Percentiles rank a stretch among this genome's conserved stretches.
Evolutionary conservation across 2,888 invertebrate genomes (phyloP).

Genomic region (Schizaphis graminum): DNA sequence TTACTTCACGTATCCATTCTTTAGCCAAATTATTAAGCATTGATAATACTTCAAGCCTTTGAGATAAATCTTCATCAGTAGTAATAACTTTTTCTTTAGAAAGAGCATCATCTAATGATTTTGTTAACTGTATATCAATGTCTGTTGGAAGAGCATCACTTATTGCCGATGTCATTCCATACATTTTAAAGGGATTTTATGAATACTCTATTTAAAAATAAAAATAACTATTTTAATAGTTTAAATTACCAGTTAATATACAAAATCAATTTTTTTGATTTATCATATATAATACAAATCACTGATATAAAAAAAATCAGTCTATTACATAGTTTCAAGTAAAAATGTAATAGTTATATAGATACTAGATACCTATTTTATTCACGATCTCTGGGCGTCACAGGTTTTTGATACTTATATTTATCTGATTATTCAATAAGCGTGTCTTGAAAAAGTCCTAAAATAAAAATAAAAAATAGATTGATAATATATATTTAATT

Average conservation of each 20-base stretch:
- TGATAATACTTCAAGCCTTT: slow-evolving; percentile 75
- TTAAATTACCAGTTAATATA: not conserved
- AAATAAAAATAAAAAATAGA: slow-evolving; percentile 33
- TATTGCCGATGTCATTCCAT: slow-evolving; percentile 95
- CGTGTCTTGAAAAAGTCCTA: slow-evolving; percentile 50
- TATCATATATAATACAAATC: not conserved
- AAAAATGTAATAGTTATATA: slow-evolving; percentile 47
- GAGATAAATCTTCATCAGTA: slow-evolving; percentile 80
- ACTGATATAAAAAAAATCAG: not conserved
- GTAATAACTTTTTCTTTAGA: slow-evolving; percentile 91
- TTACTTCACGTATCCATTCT: slow-evolving; percentile 93
- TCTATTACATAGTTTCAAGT: not conserved
- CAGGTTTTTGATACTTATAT: slow-evolving; percentile 20
- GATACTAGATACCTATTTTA: slow-evolving; percentile 63
- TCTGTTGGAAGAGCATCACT: slow-evolving; percentile 88
- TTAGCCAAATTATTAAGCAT: slow-evolving; percentile 92
- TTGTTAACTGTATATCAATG: slow-evolving; percentile 81
- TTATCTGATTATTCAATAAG: slow-evolving; percentile 19
- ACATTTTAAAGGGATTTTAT: slow-evolving; percentile 54
- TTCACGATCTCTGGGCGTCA: not conserved
- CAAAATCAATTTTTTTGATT: not conserved
- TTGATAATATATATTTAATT: not conserved
- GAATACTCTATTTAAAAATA: slow-evolving; percentile 48
- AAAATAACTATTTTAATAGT: slow-evolving; percentile 38
- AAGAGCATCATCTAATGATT: slow-evolving; percentile 83